Percentiles rank a stretch among this genome's conserved stretches.
Conservation (phyloP, 2,113 vertebrate genomes). For the Solenodon paradoxus region DNA sequence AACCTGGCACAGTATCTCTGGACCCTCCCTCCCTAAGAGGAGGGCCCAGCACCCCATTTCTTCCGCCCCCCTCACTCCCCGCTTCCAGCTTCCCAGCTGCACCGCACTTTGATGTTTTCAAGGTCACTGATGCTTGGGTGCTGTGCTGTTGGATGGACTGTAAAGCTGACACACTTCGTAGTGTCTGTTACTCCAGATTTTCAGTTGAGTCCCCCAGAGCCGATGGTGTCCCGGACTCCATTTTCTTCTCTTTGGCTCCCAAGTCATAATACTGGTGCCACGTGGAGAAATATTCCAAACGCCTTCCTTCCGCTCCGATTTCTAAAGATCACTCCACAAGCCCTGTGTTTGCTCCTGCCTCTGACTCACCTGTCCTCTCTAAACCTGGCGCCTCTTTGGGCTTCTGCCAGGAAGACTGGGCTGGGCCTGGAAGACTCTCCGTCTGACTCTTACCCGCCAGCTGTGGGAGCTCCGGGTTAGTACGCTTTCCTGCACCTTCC, state of each 20-base stretch:
- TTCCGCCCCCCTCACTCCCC: fast-evolving
- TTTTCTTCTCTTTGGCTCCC: background rate
- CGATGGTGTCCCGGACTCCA: too few relatives aligned
- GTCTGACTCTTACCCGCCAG: background rate
- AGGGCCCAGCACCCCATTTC: background rate
- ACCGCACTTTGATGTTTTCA: background rate
- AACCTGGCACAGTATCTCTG: background rate
- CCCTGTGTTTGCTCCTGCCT: background rate
- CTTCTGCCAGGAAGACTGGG: background rate
- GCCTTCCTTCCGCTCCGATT: background rate
- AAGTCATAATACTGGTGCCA: background rate
- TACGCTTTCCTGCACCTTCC: too few relatives aligned
- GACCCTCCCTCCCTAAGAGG: background rate
- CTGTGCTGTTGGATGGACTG: background rate
- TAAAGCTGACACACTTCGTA: background rate
- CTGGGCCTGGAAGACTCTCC: background rate
- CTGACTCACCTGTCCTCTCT: background rate
- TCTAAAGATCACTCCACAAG: background rate
- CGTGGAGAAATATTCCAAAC: background rate
- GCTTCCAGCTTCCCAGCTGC: background rate
- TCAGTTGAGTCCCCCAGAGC: background rate
- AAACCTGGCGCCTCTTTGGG: background rate
- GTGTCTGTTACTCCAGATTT: background rate
- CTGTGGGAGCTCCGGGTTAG: background rate
- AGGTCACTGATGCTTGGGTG: background rate